Conservation (phyloP, 2,888 invertebrate species). For the Mimachlamys varia region DNA sequence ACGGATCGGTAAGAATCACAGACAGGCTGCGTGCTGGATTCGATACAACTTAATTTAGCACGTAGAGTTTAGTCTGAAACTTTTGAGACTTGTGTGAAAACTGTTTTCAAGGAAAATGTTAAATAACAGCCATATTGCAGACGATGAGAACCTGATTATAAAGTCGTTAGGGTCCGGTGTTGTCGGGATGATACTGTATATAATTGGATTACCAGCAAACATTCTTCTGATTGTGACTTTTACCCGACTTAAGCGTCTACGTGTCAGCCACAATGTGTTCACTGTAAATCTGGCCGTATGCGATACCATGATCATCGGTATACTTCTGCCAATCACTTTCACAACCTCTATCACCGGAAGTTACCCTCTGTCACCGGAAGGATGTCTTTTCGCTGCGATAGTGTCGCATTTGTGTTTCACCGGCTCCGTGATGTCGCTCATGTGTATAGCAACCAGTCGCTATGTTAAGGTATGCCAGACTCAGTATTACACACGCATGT, state of each 20-base stretch:
- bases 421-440: conserved; percentile 39
- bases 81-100: neutral
- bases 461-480: conserved; percentile 42
- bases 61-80: neutral
- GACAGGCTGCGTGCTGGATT: no score
- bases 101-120: neutral
- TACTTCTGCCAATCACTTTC: neutral
- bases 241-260: neutral
- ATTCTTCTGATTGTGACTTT: conserved; percentile 1
- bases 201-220: conserved; percentile 1
- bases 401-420: conserved; percentile 43
- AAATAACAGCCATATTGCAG: neutral
- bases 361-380: neutral
- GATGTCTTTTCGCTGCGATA: conserved; percentile 40
- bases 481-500: conserved; percentile 20
- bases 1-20: no score
- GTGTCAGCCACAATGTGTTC: neutral
- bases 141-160: neutral
- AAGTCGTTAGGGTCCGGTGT: neutral
- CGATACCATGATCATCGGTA: neutral
- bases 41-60: neutral
- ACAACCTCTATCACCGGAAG: neutral
- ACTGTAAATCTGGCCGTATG: neutral
- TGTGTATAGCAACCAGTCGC: conserved; percentile 42
- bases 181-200: neutral